These are phyloP conservation scores for Delia radicum DNA, from an alignment of 1,140 invertebrate species.

Conservation along the genomic window DNA sequence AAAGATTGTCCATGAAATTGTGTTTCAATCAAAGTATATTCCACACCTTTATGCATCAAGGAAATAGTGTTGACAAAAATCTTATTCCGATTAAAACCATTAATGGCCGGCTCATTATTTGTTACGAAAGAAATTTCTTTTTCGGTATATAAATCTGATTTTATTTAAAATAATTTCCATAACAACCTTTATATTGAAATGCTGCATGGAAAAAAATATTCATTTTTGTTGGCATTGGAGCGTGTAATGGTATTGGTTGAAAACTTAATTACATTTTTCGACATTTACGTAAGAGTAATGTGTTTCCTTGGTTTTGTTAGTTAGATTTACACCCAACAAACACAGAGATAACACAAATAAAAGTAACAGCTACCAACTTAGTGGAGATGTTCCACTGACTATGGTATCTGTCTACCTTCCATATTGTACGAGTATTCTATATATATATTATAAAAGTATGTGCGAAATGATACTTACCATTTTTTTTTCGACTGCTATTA, in stretches of 20 bases:
- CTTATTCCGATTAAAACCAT: too few relatives aligned
- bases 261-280: constrained; percentile 29
- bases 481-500: neutral
- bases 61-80: too few relatives aligned
- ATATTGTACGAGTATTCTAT: too few relatives aligned
- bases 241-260: constrained; percentile 27
- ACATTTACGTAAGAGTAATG: constrained; percentile 27
- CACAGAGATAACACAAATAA: neutral
- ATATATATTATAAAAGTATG: neutral
- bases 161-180: too few relatives aligned
- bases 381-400: neutral
- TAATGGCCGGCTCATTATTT: too few relatives aligned
- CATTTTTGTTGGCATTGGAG: constrained; percentile 16
- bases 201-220: constrained; percentile 7
- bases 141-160: too few relatives aligned
- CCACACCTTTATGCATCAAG: too few relatives aligned
- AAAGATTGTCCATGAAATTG: too few relatives aligned
- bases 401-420: neutral
- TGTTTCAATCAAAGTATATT: too few relatives aligned
- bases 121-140: too few relatives aligned
- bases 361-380: neutral
- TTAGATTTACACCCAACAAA: constrained; percentile 17
- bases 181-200: neutral
- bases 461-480: neutral
- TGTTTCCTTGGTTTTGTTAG: constrained; percentile 23